These are phyloP conservation scores for Moxostoma hubbsi DNA, from an alignment of 2,797 vertebrate genomes.

Conservation along the genomic window DNA sequence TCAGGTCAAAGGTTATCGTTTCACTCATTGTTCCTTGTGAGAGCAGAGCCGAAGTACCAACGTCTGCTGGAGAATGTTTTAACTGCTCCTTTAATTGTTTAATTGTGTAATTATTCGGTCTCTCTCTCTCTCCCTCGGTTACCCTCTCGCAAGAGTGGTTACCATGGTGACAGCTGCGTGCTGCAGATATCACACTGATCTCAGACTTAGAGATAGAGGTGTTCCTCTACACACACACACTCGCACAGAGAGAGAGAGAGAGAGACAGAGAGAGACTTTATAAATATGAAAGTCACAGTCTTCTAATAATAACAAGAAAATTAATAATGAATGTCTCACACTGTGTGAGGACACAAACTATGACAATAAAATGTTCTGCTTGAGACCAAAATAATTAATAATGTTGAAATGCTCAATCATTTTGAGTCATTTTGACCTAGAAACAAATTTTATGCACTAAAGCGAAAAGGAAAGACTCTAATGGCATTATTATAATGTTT, in stretches of 20 bases:
- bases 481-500: not conserved
- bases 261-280: not conserved
- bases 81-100: slow-evolving; percentile 50
- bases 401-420: no score
- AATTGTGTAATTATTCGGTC: slow-evolving; percentile 50
- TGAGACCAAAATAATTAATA: slow-evolving; percentile 6
- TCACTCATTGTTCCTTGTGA: slow-evolving; percentile 31
- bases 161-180: slow-evolving; percentile 63
- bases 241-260: no score
- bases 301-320: slow-evolving; percentile 32
- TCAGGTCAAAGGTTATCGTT: slow-evolving; percentile 34
- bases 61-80: slow-evolving; percentile 28
- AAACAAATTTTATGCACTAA: no score
- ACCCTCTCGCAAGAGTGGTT: slow-evolving; percentile 53
- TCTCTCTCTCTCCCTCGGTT: slow-evolving; percentile 35
- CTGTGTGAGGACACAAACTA: slow-evolving; percentile 33
- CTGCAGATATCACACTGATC: slow-evolving; percentile 59
- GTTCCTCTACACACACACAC: no score
- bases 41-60: not conserved
- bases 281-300: slow-evolving; percentile 19
- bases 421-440: no score
- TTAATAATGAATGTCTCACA: slow-evolving; percentile 20
- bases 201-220: slow-evolving; percentile 4
- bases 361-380: slow-evolving; percentile 4
- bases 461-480: no score